phyloP scores from a whole-genome alignment of 1,140 invertebrate genomes.

The Armadillidium nasatum region DNA sequence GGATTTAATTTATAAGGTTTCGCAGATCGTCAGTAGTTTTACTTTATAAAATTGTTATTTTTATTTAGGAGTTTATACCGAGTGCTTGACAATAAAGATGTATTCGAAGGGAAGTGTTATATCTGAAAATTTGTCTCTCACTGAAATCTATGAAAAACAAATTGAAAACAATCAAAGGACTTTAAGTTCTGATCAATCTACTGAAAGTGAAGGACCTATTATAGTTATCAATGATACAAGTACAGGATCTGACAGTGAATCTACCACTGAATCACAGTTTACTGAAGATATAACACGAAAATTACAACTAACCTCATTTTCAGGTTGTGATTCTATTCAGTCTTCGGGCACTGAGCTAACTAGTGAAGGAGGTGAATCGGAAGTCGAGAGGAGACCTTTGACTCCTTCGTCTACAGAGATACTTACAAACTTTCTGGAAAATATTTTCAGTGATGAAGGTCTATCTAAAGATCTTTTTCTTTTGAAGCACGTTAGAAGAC shows the following conservation, averaged over 20 bases:
- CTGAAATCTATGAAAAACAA: too few species aligned
- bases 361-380: slow-evolving; percentile 34
- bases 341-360: slow-evolving; percentile 23
- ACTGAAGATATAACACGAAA: background rate
- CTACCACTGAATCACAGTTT: background rate
- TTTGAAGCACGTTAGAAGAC: slow-evolving; percentile 85
- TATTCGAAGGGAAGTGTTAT: too few species aligned
- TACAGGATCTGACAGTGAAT: background rate
- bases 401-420: slow-evolving; percentile 17
- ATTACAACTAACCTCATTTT: background rate
- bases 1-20: too few species aligned
- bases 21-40: too few species aligned
- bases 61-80: too few species aligned
- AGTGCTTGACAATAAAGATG: too few species aligned
- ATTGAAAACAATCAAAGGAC: background rate
- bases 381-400: slow-evolving; percentile 10
- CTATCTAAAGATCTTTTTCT: slow-evolving; percentile 92
- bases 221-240: background rate
- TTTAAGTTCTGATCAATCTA: background rate
- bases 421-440: slow-evolving; percentile 75
- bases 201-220: too few species aligned
- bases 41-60: too few species aligned
- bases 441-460: slow-evolving; percentile 92
- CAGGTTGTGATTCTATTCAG: background rate
- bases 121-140: too few species aligned